Evolutionary conservation across 2,888 invertebrate genomes (phyloP).

Genomic region (Hartigia nigra): DNA sequence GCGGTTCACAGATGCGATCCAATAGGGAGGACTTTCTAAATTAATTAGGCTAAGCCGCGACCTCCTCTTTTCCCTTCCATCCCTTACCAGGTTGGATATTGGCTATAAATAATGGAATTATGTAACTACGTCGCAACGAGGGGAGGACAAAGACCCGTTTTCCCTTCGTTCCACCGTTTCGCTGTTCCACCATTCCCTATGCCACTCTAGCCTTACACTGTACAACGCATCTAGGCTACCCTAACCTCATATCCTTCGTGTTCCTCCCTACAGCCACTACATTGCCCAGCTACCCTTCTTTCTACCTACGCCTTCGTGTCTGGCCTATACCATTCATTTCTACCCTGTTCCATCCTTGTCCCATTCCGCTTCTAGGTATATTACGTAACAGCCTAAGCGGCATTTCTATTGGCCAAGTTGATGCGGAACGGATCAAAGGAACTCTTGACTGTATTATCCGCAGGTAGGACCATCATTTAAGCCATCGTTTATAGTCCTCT

Average conservation of each 20-base stretch:
- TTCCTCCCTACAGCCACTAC: neutral
- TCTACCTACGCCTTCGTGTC: neutral
- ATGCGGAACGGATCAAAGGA: neutral
- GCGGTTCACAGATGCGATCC: slow-evolving; percentile 19
- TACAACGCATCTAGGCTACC: neutral
- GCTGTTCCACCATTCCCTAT: neutral
- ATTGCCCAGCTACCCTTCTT: neutral
- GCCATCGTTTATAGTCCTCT: neutral
- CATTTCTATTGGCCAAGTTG: neutral
- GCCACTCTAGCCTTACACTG: neutral
- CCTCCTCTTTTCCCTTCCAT: slow-evolving; percentile 35
- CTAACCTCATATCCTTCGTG: neutral
- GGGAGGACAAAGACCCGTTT: slow-evolving; percentile 45
- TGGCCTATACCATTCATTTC: neutral
- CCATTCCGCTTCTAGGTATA: neutral
- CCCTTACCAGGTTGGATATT: slow-evolving; percentile 34
- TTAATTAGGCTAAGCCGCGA: slow-evolving; percentile 50
- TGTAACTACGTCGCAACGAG: slow-evolving; percentile 41
- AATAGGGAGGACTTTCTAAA: slow-evolving; percentile 35
- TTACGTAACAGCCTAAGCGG: neutral
- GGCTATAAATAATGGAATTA: slow-evolving; percentile 58
- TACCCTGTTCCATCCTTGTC: neutral
- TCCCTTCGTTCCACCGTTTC: slow-evolving; percentile 29
- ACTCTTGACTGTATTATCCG: neutral
- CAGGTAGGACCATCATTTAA: neutral